These are phyloP conservation scores for Rhynchonycteris naso DNA, from an alignment of 2,797 vertebrate species.

Conservation along the genomic window DNA sequence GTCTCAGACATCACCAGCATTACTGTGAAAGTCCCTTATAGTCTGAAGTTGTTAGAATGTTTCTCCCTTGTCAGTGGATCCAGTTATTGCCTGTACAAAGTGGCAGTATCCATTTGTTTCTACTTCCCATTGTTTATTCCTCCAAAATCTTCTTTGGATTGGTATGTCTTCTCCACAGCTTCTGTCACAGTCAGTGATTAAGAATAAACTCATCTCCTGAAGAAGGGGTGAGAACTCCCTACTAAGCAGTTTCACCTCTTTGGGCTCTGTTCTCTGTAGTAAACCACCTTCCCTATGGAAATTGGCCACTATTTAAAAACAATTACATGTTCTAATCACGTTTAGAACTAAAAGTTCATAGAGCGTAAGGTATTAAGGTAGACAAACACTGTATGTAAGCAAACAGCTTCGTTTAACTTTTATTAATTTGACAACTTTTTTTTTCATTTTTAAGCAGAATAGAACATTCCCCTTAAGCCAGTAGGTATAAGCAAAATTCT, in stretches of 20 bases:
- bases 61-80: background rate
- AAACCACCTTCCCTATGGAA: background rate
- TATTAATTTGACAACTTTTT: slow-evolving; percentile 43
- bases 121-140: background rate
- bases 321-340: background rate
- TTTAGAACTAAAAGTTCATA: slow-evolving; percentile 13
- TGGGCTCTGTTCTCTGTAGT: background rate
- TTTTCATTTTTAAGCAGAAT: slow-evolving; percentile 45
- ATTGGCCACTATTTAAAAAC: background rate
- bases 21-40: background rate
- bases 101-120: background rate
- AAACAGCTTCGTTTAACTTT: background rate
- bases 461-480: background rate
- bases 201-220: background rate
- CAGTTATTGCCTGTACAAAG: background rate
- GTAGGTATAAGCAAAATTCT: background rate
- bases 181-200: background rate
- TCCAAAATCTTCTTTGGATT: background rate
- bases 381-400: background rate
- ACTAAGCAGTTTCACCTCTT: background rate
- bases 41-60: background rate
- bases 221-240: background rate
- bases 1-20: background rate
- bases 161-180: background rate
- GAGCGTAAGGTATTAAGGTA: background rate